Conservation (phyloP, 1,140 invertebrate species). For the Cheumatopsyche charites region DNA sequence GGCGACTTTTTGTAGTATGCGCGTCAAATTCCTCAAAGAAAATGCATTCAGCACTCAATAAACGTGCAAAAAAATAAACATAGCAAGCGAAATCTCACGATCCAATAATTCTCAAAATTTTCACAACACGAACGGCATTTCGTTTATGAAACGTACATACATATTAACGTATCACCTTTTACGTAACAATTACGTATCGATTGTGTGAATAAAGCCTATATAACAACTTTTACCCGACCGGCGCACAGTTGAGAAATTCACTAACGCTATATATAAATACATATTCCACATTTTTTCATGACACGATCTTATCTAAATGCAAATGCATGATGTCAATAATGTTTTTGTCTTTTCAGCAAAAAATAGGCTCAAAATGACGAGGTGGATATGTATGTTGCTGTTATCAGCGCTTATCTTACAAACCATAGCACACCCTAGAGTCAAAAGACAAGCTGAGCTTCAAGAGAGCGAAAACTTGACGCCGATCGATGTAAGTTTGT, state of each 20-base stretch:
- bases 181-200: conserved; percentile 34
- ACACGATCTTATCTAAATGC: neutral
- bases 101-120: neutral
- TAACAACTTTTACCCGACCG: conserved; percentile 17
- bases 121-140: conserved; percentile 7
- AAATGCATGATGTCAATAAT: conserved; percentile 2
- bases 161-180: conserved; percentile 12
- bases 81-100: neutral
- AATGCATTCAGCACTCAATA: neutral
- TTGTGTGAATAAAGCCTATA: conserved; percentile 17
- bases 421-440: conserved; percentile 37
- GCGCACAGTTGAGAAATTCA: conserved; percentile 12
- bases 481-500: conserved; percentile 41
- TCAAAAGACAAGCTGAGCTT: conserved; percentile 42
- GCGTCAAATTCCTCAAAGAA: too few species aligned
- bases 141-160: conserved; percentile 6
- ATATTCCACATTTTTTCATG: conserved; percentile 12
- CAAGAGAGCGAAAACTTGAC: conserved; percentile 41
- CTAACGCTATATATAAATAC: neutral
- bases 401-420: conserved; percentile 33
- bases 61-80: too few species aligned
- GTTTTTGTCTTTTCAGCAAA: conserved; percentile 43
- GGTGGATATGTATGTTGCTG: conserved; percentile 36
- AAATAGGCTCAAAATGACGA: conserved; percentile 39
- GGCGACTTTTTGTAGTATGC: too few species aligned